Evolutionary conservation across 1,140 invertebrate genomes (phyloP).

Genomic region (Ylistrum balloti): DNA sequence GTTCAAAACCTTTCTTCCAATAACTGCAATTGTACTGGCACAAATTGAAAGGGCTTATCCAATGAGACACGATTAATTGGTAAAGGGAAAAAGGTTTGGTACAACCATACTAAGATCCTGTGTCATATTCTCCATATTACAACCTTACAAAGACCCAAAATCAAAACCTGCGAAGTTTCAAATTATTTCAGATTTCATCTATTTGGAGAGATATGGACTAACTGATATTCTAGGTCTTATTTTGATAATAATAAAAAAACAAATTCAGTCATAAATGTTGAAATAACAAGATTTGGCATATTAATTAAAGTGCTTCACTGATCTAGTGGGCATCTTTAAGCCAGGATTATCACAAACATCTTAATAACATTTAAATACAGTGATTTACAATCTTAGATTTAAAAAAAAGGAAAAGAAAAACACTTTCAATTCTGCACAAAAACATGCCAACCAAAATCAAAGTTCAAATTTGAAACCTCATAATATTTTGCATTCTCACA

Average conservation of each 20-base stretch:
- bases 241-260: no score
- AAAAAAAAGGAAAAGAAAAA: not conserved
- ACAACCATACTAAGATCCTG: not conserved
- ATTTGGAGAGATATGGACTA: not conserved
- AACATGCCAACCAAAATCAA: no score
- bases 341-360: not conserved
- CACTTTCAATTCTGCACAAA: no score
- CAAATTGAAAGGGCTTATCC: not conserved
- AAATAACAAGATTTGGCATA: not conserved
- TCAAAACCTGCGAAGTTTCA: not conserved
- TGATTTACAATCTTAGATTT: not conserved
- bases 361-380: not conserved
- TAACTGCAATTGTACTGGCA: slow-evolving; percentile 17
- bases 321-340: not conserved
- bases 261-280: not conserved
- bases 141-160: not conserved
- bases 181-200: not conserved
- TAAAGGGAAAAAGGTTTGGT: not conserved
- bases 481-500: not conserved
- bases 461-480: not conserved
- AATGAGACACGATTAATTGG: not conserved
- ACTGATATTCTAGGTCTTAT: not conserved
- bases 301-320: not conserved
- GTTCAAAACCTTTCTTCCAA: slow-evolving; percentile 35
- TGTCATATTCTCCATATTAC: not conserved